Conservation (phyloP, 2,797 vertebrate genomes). For the Pelochelys cantorii region DNA sequence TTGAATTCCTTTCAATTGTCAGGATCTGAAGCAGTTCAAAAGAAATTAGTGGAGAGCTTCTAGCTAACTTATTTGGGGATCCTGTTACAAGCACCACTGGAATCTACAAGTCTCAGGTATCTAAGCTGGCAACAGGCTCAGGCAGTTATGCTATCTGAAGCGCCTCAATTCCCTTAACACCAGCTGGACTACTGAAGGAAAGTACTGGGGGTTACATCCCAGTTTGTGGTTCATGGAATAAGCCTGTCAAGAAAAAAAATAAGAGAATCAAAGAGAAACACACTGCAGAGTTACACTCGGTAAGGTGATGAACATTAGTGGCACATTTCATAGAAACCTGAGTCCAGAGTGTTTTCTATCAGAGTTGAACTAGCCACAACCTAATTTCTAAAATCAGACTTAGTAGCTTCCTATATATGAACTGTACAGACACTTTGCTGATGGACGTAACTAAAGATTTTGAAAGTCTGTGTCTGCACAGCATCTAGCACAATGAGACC, state of each 20-base stretch:
- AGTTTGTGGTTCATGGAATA: background rate
- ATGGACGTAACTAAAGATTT: background rate
- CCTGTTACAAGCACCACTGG: background rate
- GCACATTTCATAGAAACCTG: background rate
- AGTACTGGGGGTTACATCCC: background rate
- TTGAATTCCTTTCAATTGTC: background rate
- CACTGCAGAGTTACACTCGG: background rate
- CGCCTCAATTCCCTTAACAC: slow-evolving; percentile 20
- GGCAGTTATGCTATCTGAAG: slow-evolving; percentile 32
- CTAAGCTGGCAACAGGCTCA: slow-evolving; percentile 17
- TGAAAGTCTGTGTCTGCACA: background rate
- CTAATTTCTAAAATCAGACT: background rate
- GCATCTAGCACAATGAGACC: background rate
- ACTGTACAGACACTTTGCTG: background rate
- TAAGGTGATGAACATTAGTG: background rate
- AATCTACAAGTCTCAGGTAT: slow-evolving; percentile 13
- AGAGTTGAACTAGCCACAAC: no score
- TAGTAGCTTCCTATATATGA: background rate
- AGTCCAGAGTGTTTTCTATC: no score
- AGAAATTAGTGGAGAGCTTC: background rate
- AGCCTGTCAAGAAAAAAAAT: background rate
- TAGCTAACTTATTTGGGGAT: background rate
- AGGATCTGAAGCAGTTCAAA: background rate
- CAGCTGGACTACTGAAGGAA: background rate
- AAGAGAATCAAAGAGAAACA: background rate